A percentile compares a stretch with the other conserved stretches of the same genome.
These are phyloP conservation scores for Copsychus sechellarum DNA, from an alignment of 2,113 vertebrate genomes.

Conservation along the genomic window DNA sequence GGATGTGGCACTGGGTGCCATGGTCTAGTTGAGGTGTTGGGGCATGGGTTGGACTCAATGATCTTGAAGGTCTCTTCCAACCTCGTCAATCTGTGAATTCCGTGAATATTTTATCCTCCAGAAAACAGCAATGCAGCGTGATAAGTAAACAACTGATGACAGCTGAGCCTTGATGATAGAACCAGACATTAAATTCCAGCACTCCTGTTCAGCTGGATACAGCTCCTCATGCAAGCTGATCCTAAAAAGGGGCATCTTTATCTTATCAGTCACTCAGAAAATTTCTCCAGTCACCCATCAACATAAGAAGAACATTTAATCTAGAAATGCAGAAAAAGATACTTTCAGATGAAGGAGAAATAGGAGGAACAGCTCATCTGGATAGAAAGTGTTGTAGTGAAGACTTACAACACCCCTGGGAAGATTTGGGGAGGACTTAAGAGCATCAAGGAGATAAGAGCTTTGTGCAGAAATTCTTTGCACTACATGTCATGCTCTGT, in stretches of 20 bases:
- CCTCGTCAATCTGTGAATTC: too few species aligned
- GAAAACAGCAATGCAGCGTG: not conserved
- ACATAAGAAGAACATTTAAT: not conserved
- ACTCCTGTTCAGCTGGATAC: not conserved
- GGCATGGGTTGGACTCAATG: too few species aligned
- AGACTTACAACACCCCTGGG: rapidly evolving
- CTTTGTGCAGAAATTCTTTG: not conserved
- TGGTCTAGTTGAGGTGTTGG: too few species aligned
- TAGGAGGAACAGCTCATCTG: not conserved
- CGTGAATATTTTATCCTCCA: not conserved
- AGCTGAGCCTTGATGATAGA: not conserved
- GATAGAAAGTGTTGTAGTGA: rapidly evolving
- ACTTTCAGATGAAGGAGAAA: not conserved
- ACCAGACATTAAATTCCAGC: not conserved
- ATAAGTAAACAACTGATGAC: not conserved
- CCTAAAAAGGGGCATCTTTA: not conserved
- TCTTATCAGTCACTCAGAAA: not conserved
- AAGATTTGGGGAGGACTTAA: not conserved
- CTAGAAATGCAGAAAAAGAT: not conserved
- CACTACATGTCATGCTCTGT: rapidly evolving
- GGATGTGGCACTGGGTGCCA: too few species aligned
- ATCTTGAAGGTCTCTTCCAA: too few species aligned
- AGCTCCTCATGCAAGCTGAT: rapidly evolving
- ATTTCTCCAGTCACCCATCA: not conserved
- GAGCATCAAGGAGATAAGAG: not conserved